phyloP scores from a whole-genome alignment of 1,140 invertebrate species.

The Drosophila auraria region DNA sequence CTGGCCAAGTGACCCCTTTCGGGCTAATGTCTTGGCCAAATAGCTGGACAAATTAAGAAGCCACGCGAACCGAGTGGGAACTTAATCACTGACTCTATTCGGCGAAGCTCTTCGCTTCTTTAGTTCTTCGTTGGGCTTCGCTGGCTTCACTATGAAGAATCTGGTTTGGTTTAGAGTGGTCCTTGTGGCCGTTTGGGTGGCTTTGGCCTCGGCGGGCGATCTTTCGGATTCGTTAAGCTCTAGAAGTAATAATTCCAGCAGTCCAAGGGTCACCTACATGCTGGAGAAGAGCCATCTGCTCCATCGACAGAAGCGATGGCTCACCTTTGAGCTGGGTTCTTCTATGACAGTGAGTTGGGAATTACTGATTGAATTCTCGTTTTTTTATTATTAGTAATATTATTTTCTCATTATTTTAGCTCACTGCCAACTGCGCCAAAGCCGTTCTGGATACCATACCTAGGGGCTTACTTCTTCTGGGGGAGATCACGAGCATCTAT shows the following conservation, averaged over 20 bases:
- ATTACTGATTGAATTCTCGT: too few relatives aligned
- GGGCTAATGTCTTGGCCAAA: constrained; percentile 59
- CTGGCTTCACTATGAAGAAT: constrained; percentile 44
- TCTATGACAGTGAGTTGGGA: constrained; percentile 50
- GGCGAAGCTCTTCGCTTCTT: not conserved
- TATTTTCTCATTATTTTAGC: too few relatives aligned
- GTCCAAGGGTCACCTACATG: constrained; percentile 47
- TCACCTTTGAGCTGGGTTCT: constrained; percentile 62
- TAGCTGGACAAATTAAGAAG: constrained; percentile 50
- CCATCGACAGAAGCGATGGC: constrained; percentile 66
- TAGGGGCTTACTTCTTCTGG: constrained; percentile 42
- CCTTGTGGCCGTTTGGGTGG: not conserved
- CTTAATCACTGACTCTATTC: constrained; percentile 4
- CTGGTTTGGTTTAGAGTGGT: constrained; percentile 17
- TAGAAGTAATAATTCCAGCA: constrained; percentile 1
- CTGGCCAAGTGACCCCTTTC: constrained; percentile 55
- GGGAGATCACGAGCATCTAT: constrained; percentile 54
- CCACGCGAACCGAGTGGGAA: constrained; percentile 41
- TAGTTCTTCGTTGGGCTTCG: constrained; percentile 8
- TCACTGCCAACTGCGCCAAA: constrained; percentile 58
- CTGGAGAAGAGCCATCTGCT: constrained; percentile 50
- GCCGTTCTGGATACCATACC: constrained; percentile 58
- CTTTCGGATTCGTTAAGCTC: not conserved
- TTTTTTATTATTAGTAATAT: not conserved
- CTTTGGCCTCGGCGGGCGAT: constrained; percentile 4